Conservation (phyloP, 2,888 invertebrate genomes). For the Dermolepida albohirtum region DNA sequence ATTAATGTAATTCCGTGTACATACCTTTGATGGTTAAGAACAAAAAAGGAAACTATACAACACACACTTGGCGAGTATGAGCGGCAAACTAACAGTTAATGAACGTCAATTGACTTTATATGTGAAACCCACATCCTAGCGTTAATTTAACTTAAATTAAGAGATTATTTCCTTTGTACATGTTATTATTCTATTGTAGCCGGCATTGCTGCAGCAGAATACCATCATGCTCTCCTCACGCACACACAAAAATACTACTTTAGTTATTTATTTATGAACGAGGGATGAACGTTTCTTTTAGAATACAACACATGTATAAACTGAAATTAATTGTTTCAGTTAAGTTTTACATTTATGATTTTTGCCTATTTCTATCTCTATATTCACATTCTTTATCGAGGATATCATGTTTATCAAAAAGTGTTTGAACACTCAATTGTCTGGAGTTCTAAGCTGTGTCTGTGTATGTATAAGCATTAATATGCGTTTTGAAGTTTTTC, state of each 20-base stretch:
- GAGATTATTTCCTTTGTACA: conserved; percentile 67
- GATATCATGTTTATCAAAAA: too few relatives aligned
- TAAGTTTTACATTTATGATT: too few relatives aligned
- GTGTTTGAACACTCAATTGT: too few relatives aligned
- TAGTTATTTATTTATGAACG: conserved; percentile 42
- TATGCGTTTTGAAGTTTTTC: too few relatives aligned
- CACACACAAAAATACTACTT: conserved; percentile 46
- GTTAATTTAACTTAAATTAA: conserved; percentile 67
- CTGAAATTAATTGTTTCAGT: too few relatives aligned
- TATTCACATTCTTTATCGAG: too few relatives aligned
- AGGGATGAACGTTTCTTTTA: conserved; percentile 33
- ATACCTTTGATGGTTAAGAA: conserved; percentile 20
- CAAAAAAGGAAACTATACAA: conserved; percentile 42
- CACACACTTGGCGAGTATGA: conserved; percentile 54
- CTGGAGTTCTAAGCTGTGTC: too few relatives aligned
- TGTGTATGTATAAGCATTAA: too few relatives aligned
- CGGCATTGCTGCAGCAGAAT: conserved; percentile 45
- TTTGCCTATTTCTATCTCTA: too few relatives aligned
- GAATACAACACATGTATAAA: background rate
- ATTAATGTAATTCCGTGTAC: conserved; percentile 3
- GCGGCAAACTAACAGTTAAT: conserved; percentile 60
- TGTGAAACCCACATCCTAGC: conserved; percentile 65
- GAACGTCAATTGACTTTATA: conserved; percentile 65
- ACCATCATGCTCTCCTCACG: conserved; percentile 43
- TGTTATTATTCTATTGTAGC: conserved; percentile 65